phyloP scores from a whole-genome alignment of 2,113 vertebrate genomes.

The Ptyas mucosa region DNA sequence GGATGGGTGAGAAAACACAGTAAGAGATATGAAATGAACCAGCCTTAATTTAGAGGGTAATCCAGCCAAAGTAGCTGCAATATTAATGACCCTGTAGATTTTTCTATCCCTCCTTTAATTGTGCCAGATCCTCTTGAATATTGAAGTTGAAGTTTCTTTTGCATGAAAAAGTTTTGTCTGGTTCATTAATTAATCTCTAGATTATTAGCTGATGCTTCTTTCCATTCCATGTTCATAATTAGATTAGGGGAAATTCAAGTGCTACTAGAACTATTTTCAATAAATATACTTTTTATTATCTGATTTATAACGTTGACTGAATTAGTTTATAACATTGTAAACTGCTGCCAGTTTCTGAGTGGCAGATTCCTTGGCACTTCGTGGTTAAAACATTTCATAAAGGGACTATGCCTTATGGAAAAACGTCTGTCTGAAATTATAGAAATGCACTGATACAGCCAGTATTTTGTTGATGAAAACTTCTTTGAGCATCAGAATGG shows the following conservation, averaged over 20 bases:
- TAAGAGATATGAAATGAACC: not conserved
- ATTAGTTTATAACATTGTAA: not conserved
- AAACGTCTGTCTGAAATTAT: not conserved
- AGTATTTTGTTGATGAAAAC: not conserved
- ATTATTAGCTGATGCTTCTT: not conserved
- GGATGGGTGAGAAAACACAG: not conserved
- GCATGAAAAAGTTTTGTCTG: not conserved
- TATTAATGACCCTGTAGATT: not conserved
- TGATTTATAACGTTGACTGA: not conserved
- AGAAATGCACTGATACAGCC: not conserved
- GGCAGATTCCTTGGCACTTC: conserved; percentile 73
- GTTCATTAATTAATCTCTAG: not conserved
- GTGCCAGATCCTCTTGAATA: not conserved
- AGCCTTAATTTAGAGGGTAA: not conserved
- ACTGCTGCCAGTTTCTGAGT: conserved; percentile 64
- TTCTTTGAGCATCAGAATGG: not conserved
- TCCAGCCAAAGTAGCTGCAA: not conserved
- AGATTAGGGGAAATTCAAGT: not conserved
- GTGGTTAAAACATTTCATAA: conserved; percentile 77
- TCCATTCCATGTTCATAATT: not conserved
- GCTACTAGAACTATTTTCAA: not conserved
- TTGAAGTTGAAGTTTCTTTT: not conserved
- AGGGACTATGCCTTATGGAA: conserved; percentile 23
- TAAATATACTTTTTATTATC: not conserved
- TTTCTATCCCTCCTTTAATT: not conserved